Conservation (phyloP, 2,113 vertebrate genomes). For the Progne subis region DNA sequence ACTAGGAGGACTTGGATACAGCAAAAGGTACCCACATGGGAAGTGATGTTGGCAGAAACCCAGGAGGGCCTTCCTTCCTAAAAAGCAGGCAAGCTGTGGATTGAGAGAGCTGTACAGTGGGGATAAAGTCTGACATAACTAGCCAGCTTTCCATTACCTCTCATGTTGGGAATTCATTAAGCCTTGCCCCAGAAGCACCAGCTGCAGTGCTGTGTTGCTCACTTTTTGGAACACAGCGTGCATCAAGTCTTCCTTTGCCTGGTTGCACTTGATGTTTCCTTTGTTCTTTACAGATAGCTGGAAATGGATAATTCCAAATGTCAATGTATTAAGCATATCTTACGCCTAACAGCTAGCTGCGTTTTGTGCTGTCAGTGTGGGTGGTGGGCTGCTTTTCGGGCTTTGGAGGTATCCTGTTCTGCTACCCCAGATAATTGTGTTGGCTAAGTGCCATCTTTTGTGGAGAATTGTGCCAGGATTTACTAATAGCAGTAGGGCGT, state of each 20-base stretch:
- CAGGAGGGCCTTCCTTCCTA: neutral
- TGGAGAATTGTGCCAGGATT: neutral
- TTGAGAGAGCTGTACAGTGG: neutral
- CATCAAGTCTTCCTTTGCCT: neutral
- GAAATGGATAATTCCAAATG: neutral
- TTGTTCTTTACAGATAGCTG: neutral
- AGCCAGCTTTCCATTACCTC: neutral
- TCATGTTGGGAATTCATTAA: neutral
- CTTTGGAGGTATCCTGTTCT: neutral
- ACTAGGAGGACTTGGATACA: neutral
- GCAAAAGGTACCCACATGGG: neutral
- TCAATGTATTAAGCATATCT: neutral
- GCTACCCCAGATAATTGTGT: neutral
- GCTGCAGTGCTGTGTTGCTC: neutral
- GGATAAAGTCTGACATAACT: neutral
- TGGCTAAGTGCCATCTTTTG: neutral
- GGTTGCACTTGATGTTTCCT: neutral
- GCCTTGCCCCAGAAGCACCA: neutral
- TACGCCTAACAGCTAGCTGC: neutral
- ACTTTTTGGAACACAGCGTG: fast-evolving
- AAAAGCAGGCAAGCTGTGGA: neutral
- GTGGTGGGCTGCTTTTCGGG: neutral
- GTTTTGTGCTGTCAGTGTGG: neutral
- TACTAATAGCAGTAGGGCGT: neutral
- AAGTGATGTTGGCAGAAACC: neutral